Base-by-base conservation (phyloP, 2,797 vertebrate genomes). In the Sciaenops ocellatus region DNA sequence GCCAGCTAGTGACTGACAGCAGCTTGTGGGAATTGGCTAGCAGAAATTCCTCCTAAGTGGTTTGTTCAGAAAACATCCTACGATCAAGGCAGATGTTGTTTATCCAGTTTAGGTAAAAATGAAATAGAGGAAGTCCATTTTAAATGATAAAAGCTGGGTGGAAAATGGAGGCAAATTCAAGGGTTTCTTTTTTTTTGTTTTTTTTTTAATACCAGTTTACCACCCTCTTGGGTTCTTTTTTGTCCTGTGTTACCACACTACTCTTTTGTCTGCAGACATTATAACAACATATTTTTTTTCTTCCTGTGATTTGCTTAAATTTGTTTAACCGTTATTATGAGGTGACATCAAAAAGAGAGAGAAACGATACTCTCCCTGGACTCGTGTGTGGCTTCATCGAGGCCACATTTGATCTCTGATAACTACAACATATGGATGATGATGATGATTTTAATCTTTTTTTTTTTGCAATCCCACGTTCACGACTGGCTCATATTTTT, bases 1-100 rank as follows among this genome's bases (percentile, higher is more conserved):
- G 95, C 94, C 94, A 95, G 93, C 94, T 89, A 93, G 91, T 95
- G 95, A 95, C 92, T 96, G 95, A 96, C 95, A 95, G 95, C 90
- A 92, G 94, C 95, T 95, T 95, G 94, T 95, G 95, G 95, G 95
- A 96, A 96, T 95, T 94, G 94, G 93, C 92, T 90, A 88, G 93
- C 92, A 92, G 91, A 90, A 94, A 95, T 94, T 94, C 92, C 92
- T 95, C 93, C 94, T 95, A 94, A 95, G 95, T 95, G 95, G 95
- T 94, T 95, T 93, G 93, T 93, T 94, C 95, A 90, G 94, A 94
- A 95, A 95, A 95, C 93, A 95, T 94, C 93, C 89, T 90, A 86
- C 91, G 90, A 95, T 95, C 93, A 93, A 94, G 93, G 94, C 95
- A 95, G 94, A 95, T 95, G 95, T 95, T 95, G 94, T 95, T 95